phyloP scores from a whole-genome alignment of 2,888 invertebrate species.

The Ephialtes manifestator region DNA sequence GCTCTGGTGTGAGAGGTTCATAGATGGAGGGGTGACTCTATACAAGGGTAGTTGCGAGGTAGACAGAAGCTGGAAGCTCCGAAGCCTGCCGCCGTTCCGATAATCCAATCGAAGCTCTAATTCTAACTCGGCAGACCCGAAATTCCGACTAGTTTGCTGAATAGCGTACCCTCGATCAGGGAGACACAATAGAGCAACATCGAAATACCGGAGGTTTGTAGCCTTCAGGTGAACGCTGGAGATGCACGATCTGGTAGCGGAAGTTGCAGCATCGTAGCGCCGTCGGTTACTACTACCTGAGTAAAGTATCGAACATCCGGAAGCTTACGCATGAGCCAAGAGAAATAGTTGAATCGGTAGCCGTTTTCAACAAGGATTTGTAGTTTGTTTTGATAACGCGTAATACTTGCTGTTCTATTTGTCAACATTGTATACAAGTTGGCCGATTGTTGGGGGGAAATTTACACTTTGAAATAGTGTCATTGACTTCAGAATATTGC shows the following conservation, averaged over 20 bases:
- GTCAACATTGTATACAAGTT: too few species aligned
- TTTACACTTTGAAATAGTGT: too few species aligned
- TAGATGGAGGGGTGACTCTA: conserved; percentile 36
- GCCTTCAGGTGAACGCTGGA: conserved; percentile 48
- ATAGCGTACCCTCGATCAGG: conserved; percentile 81
- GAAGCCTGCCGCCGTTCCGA: conserved; percentile 77
- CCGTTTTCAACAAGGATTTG: too few species aligned
- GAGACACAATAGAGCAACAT: conserved; percentile 80
- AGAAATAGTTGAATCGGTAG: neutral
- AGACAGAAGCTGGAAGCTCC: conserved; percentile 63
- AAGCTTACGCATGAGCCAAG: neutral
- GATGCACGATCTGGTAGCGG: conserved; percentile 24
- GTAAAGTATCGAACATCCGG: conserved; percentile 73
- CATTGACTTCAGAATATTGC: too few species aligned
- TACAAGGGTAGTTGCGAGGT: conserved; percentile 43
- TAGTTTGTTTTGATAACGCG: too few species aligned
- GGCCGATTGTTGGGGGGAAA: too few species aligned
- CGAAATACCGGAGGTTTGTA: conserved; percentile 77
- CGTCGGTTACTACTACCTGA: conserved; percentile 74
- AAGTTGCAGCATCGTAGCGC: conserved; percentile 15
- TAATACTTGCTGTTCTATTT: too few species aligned
- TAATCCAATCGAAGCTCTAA: conserved; percentile 86
- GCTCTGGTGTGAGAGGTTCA: conserved; percentile 25
- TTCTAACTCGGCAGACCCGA: conserved; percentile 84
- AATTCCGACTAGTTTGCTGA: conserved; percentile 85